Evolutionary conservation across 2,888 invertebrate genomes (phyloP).

Genomic region (Anagyrus pseudococci): DNA sequence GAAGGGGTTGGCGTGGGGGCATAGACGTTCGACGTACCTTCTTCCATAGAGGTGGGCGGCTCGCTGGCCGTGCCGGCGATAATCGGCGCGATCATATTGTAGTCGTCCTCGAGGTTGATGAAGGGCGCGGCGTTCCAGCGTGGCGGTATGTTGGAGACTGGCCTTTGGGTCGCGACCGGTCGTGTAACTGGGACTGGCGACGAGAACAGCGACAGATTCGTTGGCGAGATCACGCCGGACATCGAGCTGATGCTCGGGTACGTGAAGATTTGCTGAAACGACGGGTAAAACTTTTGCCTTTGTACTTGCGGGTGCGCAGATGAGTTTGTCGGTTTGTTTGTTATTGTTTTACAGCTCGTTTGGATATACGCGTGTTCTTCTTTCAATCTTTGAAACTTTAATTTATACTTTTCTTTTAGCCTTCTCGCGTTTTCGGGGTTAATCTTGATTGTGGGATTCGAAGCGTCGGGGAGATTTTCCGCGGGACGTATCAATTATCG

Average conservation of each 20-base stretch:
- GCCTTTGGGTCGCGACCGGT: conserved; percentile 74
- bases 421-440: no score
- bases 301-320: no score
- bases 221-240: conserved; percentile 88
- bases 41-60: conserved; percentile 57
- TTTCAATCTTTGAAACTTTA: no score
- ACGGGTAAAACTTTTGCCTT: no score
- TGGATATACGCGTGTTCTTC: no score
- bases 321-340: no score
- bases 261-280: conserved; percentile 81
- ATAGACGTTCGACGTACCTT: conserved; percentile 55
- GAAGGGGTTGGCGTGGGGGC: conserved; percentile 3
- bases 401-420: no score
- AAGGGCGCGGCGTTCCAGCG: conserved; percentile 89
- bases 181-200: conserved; percentile 71
- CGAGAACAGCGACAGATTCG: conserved; percentile 85
- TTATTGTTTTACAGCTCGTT: no score
- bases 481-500: conserved; percentile 34
- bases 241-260: conserved; percentile 88
- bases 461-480: conserved; percentile 11
- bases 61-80: conserved; percentile 65
- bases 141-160: conserved; percentile 61
- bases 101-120: conserved; percentile 91
- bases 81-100: conserved; percentile 87
- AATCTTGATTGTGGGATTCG: no score